phyloP scores from a whole-genome alignment of 1,140 invertebrate genomes.

The Elymnias hypermnestra region DNA sequence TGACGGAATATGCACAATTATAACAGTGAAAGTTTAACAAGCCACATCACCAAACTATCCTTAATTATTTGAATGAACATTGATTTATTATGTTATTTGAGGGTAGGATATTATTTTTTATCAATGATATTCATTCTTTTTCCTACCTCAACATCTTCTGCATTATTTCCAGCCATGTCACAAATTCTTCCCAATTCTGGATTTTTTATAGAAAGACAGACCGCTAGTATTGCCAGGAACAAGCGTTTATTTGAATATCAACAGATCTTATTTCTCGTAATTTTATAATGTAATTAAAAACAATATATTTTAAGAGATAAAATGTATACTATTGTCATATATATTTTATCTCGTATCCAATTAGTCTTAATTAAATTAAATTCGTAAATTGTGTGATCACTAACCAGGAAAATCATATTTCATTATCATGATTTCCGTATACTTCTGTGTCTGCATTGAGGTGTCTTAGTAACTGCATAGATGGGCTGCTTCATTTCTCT shows the following conservation, averaged over 20 bases:
- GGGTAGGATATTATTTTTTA: conserved; percentile 28
- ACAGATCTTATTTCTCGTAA: too few relatives aligned
- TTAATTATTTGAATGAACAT: conserved; percentile 24
- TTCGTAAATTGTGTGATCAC: too few relatives aligned
- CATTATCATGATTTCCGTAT: too few relatives aligned
- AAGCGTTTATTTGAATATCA: conserved; percentile 1
- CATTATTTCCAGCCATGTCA: conserved; percentile 72
- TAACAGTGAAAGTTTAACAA: conserved; percentile 59
- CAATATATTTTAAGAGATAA: too few relatives aligned
- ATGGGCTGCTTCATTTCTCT: too few relatives aligned
- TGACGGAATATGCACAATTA: conserved; percentile 48
- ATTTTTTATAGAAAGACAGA: conserved; percentile 58
- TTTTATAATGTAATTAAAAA: too few relatives aligned
- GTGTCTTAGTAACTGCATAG: too few relatives aligned
- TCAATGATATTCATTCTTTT: conserved; percentile 22
- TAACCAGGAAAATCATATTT: too few relatives aligned
- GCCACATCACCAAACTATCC: conserved; percentile 64
- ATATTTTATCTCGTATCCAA: too few relatives aligned
- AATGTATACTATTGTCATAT: too few relatives aligned
- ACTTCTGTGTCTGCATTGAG: too few relatives aligned
- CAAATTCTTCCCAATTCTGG: conserved; percentile 48
- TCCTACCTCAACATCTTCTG: conserved; percentile 71
- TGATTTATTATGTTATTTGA: conserved; percentile 15
- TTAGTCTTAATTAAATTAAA: too few relatives aligned
- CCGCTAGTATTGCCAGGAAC: conserved; percentile 36